Percentiles rank a stretch among this genome's conserved stretches.
These are phyloP conservation scores for Eudasyphora cyanicolor DNA, from an alignment of 2,888 invertebrate species.

Conservation along the genomic window DNA sequence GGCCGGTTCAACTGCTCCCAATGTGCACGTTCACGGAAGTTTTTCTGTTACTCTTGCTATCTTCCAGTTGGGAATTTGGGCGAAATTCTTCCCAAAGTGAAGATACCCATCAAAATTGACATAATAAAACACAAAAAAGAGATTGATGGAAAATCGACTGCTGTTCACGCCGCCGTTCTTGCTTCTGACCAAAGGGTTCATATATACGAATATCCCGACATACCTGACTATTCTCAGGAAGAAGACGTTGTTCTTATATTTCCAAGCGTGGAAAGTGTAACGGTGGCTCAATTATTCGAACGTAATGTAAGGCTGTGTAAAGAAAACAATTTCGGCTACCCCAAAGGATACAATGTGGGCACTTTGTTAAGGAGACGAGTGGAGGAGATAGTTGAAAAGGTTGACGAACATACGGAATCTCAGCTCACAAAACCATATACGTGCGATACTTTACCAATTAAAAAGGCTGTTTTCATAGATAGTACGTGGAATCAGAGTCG, in stretches of 20 bases:
- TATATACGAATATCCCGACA: slow-evolving; percentile 98
- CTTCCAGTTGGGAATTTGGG: slow-evolving; percentile 87
- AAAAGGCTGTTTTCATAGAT: slow-evolving; percentile 92
- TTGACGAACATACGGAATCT: slow-evolving; percentile 53
- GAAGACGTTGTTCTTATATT: slow-evolving; percentile 97
- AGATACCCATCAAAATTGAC: slow-evolving; percentile 93
- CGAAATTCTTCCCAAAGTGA: slow-evolving; percentile 86
- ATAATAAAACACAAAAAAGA: slow-evolving; percentile 97
- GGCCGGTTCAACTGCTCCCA: slow-evolving; percentile 86
- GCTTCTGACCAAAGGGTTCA: slow-evolving; percentile 90
- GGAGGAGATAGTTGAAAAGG: slow-evolving; percentile 74
- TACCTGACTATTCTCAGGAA: slow-evolving; percentile 93
- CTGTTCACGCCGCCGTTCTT: slow-evolving; percentile 93
- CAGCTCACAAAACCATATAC: slow-evolving; percentile 72
- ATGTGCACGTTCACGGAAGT: slow-evolving; percentile 95
- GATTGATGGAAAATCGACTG: slow-evolving; percentile 98
- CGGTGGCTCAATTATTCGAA: no score
- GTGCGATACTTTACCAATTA: slow-evolving; percentile 83
- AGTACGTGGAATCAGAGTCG: slow-evolving; percentile 97
- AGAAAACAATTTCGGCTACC: slow-evolving; percentile 81
- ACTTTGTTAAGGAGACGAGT: slow-evolving; percentile 83
- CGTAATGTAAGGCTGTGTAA: no score
- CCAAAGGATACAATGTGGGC: slow-evolving; percentile 84
- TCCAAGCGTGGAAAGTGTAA: slow-evolving; percentile 98
- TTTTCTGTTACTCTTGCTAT: slow-evolving; percentile 96